Evolutionary conservation across 1,140 invertebrate species (phyloP), one percentile per base, ranked within the genome.

Genomic region (Coelopa frigida): DNA sequence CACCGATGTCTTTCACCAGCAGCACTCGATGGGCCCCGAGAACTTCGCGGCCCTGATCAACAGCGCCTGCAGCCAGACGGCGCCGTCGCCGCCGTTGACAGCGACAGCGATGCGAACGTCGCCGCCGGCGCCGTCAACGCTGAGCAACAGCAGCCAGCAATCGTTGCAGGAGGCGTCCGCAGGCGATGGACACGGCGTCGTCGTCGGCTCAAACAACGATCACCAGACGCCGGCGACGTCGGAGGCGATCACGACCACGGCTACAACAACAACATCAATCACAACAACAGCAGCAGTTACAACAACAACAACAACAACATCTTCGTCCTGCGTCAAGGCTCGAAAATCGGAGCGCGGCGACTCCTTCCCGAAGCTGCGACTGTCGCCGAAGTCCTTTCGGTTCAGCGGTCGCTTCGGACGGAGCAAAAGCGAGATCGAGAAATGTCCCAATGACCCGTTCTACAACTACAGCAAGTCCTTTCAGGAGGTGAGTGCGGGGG

Each of bases 401-500:
- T 68, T 68, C 48, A 68, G 64, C 50, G 57, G 64, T 5, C 59
- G 64, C 26, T 68, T 68, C 29, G 64, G 64, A 0, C 59, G 64
- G 42, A 68, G 64, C 52, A 68, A 68, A 50, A 68, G 64, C 40
- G 64, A 68, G 42, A 53, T 63, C 18, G 64, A 68, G 8, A 62
- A 61, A 23, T 61, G 61, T 18, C 58, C 64, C 11, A 65, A 50
- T 14, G 64, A 68, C 51, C 50, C 61, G 2, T 68, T 68, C 46
- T 56, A 61, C 31, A 62, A 51, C 51, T 68, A 68, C 42, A 68
- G 64, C 54, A 68, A 68, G 47, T 68, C 64, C 22, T 68, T 68
- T 51, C 64, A 68, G 44, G 64, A 68, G 64, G 64, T 68, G 40
- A 58, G 51, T 49, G 10, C 15, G n/a, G n/a, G n/a, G n/a, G n/a